Conservation (phyloP, 2,113 vertebrate species). For the Atherinomorus stipes region DNA sequence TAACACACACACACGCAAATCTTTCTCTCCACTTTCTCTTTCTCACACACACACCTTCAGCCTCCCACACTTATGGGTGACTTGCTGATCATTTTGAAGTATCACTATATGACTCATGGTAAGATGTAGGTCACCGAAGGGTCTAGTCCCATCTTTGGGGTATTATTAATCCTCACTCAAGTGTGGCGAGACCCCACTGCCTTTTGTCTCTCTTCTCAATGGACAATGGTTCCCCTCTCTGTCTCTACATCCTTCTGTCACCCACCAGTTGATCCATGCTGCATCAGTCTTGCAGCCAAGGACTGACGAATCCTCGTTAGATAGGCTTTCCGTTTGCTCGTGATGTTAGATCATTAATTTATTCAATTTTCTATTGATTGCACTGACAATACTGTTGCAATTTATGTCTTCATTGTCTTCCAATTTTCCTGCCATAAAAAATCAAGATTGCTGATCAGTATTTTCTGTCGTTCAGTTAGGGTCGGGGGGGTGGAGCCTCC, state of each 20-base stretch:
- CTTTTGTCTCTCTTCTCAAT: constrained; percentile 64
- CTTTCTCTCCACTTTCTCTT: constrained; percentile 2
- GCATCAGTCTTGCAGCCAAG: constrained; percentile 61
- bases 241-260: constrained; percentile 43
- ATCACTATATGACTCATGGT: constrained; percentile 33
- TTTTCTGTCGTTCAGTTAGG: too few relatives aligned
- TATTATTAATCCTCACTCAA: constrained; percentile 70
- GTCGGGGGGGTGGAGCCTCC: too few relatives aligned
- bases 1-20: constrained; percentile 1
- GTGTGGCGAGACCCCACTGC: constrained; percentile 52
- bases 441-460: too few relatives aligned
- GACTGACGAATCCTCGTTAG: constrained; percentile 36
- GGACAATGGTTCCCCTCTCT: constrained; percentile 45
- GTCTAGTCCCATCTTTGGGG: constrained; percentile 51
- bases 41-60: constrained; percentile 26
- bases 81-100: constrained; percentile 35
- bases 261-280: constrained; percentile 60
- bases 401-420: constrained; percentile 12
- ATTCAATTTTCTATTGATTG: constrained; percentile 4
- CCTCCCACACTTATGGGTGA: constrained; percentile 45
- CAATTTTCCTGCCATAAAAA: constrained; percentile 2
- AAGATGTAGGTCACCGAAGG: constrained; percentile 66
- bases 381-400: constrained; percentile 7
- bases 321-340: constrained; percentile 46
- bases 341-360: constrained; percentile 28